Conservation (phyloP, 2,888 invertebrate genomes). For the Sesia bembeciformis region DNA sequence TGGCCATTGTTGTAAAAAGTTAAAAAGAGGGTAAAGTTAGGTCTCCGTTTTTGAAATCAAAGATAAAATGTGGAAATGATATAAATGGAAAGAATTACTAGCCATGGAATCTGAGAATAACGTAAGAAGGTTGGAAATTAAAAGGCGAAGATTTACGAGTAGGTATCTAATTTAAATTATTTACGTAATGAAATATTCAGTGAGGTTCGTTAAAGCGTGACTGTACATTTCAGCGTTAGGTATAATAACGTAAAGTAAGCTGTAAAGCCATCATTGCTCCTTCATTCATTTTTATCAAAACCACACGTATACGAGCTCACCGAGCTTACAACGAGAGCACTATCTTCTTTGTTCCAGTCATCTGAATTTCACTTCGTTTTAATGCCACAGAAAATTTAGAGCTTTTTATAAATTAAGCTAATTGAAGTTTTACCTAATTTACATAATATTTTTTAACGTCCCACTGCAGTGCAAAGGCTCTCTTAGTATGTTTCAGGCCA, state of each 20-base stretch:
- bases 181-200: slow-evolving; percentile 21
- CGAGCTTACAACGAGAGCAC: slow-evolving; percentile 44
- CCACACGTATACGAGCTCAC: slow-evolving; percentile 45
- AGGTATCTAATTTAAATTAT: slow-evolving; percentile 45
- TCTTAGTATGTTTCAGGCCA: too few relatives aligned
- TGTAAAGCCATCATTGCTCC: not conserved
- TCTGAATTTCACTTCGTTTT: slow-evolving; percentile 29
- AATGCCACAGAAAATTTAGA: slow-evolving; percentile 7
- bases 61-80: not conserved
- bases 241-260: not conserved
- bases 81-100: not conserved
- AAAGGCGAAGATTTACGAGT: slow-evolving; percentile 4
- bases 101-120: not conserved
- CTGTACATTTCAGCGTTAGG: slow-evolving; percentile 6
- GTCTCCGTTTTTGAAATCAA: not conserved
- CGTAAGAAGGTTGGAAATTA: not conserved
- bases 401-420: too few relatives aligned
- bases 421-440: too few relatives aligned
- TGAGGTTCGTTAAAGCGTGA: not conserved
- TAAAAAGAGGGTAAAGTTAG: not conserved
- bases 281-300: not conserved
- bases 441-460: too few relatives aligned
- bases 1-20: slow-evolving; percentile 34
- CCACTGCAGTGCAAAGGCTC: too few relatives aligned
- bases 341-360: slow-evolving; percentile 12